Evolutionary conservation across 2,888 invertebrate genomes (phyloP), one percentile per base, ranked within the genome.

Genomic region (Cheilosia impressa): DNA sequence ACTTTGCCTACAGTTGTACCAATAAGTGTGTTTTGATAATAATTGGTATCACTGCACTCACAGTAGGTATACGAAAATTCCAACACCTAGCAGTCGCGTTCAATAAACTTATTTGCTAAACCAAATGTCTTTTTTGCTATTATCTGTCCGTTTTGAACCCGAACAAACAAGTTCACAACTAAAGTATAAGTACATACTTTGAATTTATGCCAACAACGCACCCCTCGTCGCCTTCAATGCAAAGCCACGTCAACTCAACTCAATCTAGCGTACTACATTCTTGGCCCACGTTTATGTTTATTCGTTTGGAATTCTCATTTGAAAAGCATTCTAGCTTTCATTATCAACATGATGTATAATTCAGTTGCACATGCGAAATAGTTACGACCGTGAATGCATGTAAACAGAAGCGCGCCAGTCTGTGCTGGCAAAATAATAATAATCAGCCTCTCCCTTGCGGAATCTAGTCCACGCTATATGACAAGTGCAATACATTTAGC

Each of bases 291-390:
- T 24, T 52, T 38, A n/a, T 24, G 52, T 38, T 17, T 43, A 17
- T 52, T 66, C 53, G 41, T 41, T 53, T 41, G 52, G 41, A 27
- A 27, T 53, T 43, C 31, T 27, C 53, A 53, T 66, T 27, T 9
- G 65, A 38, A 38, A 6, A 63, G 10, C n/a, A 52, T 45, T 57
- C 5, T 13, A 27, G 13, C 50, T 53, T 55, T 45, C 31, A 68
- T 68, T 68, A 68, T 57, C 68, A 68, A 31, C 31, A 45, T 34
- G 53, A 41, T 66, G 45, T 68, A 31, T 31, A 45, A 45, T 57
- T 45, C 45, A 68, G 53, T 53, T 66, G 41, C 27, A 53, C 38
- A 66, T 41, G 38, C 53, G 53, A 41, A 53, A 9, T 55, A 45
- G 41, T 41, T 41, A 24, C 24, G 63, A 50, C 47, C 22, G 34